A percentile compares a stretch with the other conserved stretches of the same genome.
Evolutionary conservation across 2,797 vertebrate genomes (phyloP).

Genomic region (Sebastes melanostomus): DNA sequence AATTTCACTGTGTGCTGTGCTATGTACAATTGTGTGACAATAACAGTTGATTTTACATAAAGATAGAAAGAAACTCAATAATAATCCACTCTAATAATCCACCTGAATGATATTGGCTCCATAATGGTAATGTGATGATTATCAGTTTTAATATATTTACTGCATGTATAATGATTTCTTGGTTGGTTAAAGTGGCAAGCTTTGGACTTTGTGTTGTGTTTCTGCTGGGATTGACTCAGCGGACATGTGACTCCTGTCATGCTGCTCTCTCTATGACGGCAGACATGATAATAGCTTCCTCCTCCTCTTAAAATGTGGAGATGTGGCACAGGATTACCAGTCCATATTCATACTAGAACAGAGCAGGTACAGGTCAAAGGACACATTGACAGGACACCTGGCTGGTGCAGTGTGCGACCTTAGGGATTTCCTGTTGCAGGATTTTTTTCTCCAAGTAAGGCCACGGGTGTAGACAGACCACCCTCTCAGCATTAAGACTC

Average conservation of each 20-base stretch:
- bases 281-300: neutral
- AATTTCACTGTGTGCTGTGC: too few relatives aligned
- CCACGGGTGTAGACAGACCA: constrained; percentile 5
- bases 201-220: constrained; percentile 14
- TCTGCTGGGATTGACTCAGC: neutral
- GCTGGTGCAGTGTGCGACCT: neutral
- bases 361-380: neutral
- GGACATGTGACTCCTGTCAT: constrained; percentile 14
- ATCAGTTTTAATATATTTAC: neutral
- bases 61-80: neutral
- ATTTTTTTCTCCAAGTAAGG: neutral
- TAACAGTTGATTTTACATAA: neutral
- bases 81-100: neutral
- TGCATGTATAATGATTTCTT: neutral
- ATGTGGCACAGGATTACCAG: neutral
- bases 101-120: neutral
- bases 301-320: neutral
- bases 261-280: constrained; percentile 10
- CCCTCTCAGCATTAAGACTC: neutral
- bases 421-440: neutral
- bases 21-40: too few relatives aligned
- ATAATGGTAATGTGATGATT: neutral
- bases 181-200: neutral
- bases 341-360: neutral
- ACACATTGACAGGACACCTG: neutral